Conservation (phyloP, 2,888 invertebrate species). For the Eudasyphora cyanicolor region DNA sequence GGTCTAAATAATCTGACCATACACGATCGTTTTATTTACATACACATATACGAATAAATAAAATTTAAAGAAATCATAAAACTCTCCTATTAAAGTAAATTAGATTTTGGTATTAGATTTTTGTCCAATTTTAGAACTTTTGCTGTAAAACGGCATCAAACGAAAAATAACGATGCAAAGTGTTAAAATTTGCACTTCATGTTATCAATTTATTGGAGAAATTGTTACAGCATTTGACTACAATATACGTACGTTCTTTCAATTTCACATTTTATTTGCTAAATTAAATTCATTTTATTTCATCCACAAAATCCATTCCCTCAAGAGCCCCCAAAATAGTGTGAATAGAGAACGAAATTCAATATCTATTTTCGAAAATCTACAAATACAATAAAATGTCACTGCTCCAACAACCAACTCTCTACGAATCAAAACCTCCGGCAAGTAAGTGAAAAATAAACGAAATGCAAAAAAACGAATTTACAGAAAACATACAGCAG, state of each 20-base stretch:
- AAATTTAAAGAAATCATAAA: too few species aligned
- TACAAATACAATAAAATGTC: conserved; percentile 13
- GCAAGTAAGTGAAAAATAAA: neutral
- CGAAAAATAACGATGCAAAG: too few species aligned
- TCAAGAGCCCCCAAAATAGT: neutral
- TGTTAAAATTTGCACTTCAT: too few species aligned
- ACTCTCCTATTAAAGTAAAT: too few species aligned
- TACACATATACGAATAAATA: too few species aligned
- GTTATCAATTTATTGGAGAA: too few species aligned
- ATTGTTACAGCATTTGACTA: neutral
- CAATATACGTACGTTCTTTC: neutral
- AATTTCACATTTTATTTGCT: neutral
- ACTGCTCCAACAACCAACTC: neutral
- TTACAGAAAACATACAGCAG: conserved; percentile 8
- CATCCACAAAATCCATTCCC: neutral
- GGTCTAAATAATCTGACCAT: too few species aligned
- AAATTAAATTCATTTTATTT: conserved; percentile 5
- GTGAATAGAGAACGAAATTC: conserved; percentile 39
- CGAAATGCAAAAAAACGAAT: neutral
- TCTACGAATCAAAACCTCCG: neutral
- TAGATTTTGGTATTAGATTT: too few species aligned
- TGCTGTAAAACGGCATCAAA: too few species aligned
- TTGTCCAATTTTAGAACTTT: too few species aligned
- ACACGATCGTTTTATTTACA: too few species aligned
- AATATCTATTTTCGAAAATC: conserved; percentile 29